phyloP scores from a whole-genome alignment of 2,113 vertebrate genomes.

The Elephantulus edwardii region DNA sequence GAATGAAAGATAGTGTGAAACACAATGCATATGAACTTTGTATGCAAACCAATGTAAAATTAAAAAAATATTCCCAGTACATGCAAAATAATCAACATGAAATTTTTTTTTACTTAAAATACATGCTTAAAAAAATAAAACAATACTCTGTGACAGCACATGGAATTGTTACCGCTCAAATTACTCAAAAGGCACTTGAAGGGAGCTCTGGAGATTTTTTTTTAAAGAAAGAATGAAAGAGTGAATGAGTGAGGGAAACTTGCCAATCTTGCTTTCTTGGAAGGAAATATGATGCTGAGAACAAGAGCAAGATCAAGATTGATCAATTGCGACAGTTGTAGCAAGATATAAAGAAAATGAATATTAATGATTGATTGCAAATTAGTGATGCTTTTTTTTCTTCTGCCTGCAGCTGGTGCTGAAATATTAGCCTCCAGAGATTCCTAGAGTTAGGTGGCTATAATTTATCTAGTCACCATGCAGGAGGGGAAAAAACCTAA shows the following conservation, averaged over 20 bases:
- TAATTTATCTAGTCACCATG: constrained; percentile 63
- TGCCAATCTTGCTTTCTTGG: constrained; percentile 14
- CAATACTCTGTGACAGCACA: not conserved
- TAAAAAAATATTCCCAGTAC: not conserved
- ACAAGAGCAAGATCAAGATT: constrained; percentile 61
- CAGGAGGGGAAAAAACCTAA: constrained; percentile 56
- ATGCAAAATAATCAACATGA: not conserved
- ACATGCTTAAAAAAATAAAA: not conserved
- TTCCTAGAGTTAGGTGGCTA: constrained; percentile 62
- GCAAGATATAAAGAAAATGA: constrained; percentile 64
- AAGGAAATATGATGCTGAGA: constrained; percentile 22
- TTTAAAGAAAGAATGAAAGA: constrained; percentile 43
- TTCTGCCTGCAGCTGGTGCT: constrained; percentile 70
- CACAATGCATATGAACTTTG: no score
- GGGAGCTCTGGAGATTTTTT: not conserved
- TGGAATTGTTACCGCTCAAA: constrained; percentile 24
- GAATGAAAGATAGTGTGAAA: no score
- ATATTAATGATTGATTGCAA: constrained; percentile 78
- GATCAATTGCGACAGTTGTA: constrained; percentile 60
- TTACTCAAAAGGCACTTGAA: constrained; percentile 35
- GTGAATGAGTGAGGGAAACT: not conserved
- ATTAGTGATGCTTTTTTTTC: constrained; percentile 72
- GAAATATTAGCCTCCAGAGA: constrained; percentile 67
- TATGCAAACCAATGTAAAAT: no score
- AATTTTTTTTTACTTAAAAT: not conserved